Percentiles rank a stretch among this genome's conserved stretches.
phyloP scores from a whole-genome alignment of 2,113 vertebrate genomes.

The Hydropotes inermis region DNA sequence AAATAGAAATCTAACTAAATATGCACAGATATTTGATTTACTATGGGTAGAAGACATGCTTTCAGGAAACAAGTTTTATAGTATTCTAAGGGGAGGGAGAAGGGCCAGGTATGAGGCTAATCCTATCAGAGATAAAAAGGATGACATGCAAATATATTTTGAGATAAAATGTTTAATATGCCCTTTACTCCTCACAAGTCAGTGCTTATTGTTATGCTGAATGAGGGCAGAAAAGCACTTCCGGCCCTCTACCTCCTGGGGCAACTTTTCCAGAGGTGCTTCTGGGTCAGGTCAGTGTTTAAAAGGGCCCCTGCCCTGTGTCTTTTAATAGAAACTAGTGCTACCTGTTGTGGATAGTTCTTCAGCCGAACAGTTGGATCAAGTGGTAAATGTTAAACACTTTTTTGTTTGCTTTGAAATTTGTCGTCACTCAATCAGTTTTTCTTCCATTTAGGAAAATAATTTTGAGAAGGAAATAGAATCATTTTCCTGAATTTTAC shows the following conservation, averaged over 20 bases:
- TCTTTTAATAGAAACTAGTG: conserved; percentile 22
- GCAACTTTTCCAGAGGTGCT: conserved; percentile 46
- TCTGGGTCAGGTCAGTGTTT: conserved; percentile 34
- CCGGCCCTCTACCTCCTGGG: conserved; percentile 31
- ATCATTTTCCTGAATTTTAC: background rate
- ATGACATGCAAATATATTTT: background rate
- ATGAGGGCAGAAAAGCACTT: conserved; percentile 33
- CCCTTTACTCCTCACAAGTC: background rate
- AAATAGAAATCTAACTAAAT: background rate
- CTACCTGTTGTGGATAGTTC: background rate
- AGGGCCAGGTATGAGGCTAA: background rate
- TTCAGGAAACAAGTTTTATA: conserved; percentile 34
- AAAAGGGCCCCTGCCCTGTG: background rate
- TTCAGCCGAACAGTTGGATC: background rate
- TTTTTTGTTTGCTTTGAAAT: background rate
- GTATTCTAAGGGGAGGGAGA: background rate
- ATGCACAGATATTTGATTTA: background rate
- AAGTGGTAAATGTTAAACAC: background rate
- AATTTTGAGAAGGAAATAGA: background rate
- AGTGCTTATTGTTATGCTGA: conserved; percentile 29
- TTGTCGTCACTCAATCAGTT: background rate
- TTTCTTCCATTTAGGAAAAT: background rate
- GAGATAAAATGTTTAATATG: background rate
- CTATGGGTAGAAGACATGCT: background rate
- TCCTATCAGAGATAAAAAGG: background rate